Evolutionary conservation across 2,888 invertebrate species (phyloP), one percentile per base, ranked within the genome.

Genomic region (Fragum fragum): DNA sequence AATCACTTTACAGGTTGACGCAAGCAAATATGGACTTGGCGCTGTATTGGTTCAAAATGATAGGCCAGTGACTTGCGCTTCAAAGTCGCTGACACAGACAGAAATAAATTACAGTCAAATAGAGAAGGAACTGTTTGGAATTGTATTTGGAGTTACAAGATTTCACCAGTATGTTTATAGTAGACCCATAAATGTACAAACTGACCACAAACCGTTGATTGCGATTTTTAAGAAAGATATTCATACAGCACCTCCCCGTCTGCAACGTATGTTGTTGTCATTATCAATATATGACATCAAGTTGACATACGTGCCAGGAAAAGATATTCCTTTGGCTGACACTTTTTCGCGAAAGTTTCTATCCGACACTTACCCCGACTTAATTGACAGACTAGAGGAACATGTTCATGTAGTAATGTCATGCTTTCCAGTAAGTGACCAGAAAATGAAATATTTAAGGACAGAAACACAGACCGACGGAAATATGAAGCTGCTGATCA

Each of bases 401-500:
- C n/a, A n/a, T n/a, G n/a, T n/a, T 14, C 7, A 39, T 9, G 39
- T 14, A 14, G 39, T 14, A 14, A 39, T 14, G 6, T 9, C 14
- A 39, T 39, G 39, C 39, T 39, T 14, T 39, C 39, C 39, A 6
- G 6, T 39, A 6, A 14, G 39, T 6, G 39, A 39, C 7, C 39
- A 39, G 6, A 39, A 39, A 39, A 39, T 9, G 14, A 39, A 6
- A 39, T 39, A 14, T 39, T 9, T 6, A 39, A 39, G 6, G 6
- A 39, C 39, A 39, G 6, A 39, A 39, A 39, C 6, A 59, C 59
- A 26, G 36, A 63, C 9, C 1, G 81, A 81, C n/a, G 1, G 18
- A 32, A 63, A 86, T 29, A 72, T 86, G 36, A 32, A 76, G 39
- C 36, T n/a, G 0, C 70, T 81, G 6, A 76, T 42, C 29, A 53